Evolutionary conservation across 1,140 invertebrate genomes (phyloP), one percentile per base, ranked within the genome.

Genomic region (Hyles vespertilio): DNA sequence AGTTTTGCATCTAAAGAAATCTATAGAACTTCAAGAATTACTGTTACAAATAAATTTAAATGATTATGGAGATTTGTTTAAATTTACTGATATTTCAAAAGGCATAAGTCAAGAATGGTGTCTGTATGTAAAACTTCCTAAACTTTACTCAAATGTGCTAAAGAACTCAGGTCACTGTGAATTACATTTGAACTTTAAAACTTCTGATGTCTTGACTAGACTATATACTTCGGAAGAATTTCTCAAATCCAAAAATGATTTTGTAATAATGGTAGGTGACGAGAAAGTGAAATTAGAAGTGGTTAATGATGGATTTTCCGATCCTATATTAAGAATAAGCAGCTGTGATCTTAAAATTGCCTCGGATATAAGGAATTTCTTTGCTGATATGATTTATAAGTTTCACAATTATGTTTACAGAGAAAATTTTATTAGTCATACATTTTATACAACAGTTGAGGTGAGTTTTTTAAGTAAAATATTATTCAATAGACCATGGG

Each of bases 361-460:
- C 12, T 61, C 62, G 22, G 54, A 74, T 58, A 64, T 85, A 5
- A 77, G 81, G 33, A 83, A 78, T 53, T 81, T 87, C 44, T 73
- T 80, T 45, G 68, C 76, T 5, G 62, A 70, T 43, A 10, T 85
- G 45, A 54, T 79, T 53, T 67, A 75, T 48, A 58, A 69, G 52
- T 73, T 70, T 51, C 36, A 51, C n/a, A 53, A 46, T 6, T 58
- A 5, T 45, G 40, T 46, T 3, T 32, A 58, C 3, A 47, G 50
- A 2, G 66, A 58, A 5, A 58, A 70, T 32, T 77, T 63, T 62
- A 62, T 72, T 5, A 70, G 58, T 34, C 51, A 68, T 58, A 60
- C 59, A 11, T 62, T 72, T 46, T 80, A 77, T 61, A 58, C 65
- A 51, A 58, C 54, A 12, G 59, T 66, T 62, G 74, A 80, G 59